These are phyloP conservation scores for Lonchura striata DNA, from an alignment of 2,113 vertebrate genomes.

Conservation along the genomic window DNA sequence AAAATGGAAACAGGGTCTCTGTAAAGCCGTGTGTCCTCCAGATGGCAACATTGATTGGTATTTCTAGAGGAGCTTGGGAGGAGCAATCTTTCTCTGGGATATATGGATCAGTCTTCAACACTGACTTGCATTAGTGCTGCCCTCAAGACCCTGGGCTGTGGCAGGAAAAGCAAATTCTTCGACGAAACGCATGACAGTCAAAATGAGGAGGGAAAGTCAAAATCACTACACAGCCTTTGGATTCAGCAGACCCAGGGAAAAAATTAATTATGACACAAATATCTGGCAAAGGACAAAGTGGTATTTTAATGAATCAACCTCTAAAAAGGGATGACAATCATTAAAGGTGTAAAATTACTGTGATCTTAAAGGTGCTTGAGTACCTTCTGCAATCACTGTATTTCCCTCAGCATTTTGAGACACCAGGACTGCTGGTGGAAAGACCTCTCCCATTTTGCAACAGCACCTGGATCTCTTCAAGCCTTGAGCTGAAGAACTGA, in stretches of 20 bases:
- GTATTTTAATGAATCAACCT: not conserved
- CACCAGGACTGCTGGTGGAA: not conserved
- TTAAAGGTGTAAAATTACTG: not conserved
- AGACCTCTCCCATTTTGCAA: not conserved
- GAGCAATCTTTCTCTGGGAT: not conserved
- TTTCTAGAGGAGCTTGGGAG: constrained; percentile 41
- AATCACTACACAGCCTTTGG: not conserved
- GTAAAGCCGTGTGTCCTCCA: constrained; percentile 62
- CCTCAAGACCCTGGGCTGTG: not conserved
- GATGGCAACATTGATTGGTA: constrained; percentile 70
- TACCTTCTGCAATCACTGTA: not conserved
- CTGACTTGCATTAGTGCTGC: not conserved
- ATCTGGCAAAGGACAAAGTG: not conserved
- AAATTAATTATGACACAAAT: not conserved
- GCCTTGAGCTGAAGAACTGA: not conserved
- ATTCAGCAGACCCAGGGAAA: not conserved
- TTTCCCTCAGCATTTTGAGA: not conserved
- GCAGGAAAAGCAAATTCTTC: not conserved
- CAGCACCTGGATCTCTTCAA: not conserved
- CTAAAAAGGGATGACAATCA: not conserved
- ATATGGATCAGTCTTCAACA: not conserved
- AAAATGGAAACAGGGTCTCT: constrained; percentile 55
- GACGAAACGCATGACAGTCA: not conserved
- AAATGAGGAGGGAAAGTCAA: not conserved
- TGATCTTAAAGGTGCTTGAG: not conserved